Base-by-base conservation (phyloP, 2,888 invertebrate species). In the Napeogenes inachia region DNA sequence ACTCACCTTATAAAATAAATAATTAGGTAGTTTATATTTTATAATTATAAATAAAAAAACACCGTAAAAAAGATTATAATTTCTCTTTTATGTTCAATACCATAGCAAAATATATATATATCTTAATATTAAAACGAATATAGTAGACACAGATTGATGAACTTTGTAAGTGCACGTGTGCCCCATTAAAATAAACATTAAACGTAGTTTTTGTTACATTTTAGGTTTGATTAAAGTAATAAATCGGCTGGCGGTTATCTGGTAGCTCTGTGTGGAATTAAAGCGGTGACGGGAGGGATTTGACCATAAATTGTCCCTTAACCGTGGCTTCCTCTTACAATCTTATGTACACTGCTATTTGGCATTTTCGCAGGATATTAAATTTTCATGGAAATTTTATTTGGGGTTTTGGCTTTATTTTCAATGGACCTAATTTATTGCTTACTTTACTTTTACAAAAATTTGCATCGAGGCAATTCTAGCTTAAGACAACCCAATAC, bases 161-260 rank as follows among this genome's bases (percentile, higher is more conserved):
- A 2, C 12, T 0, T 10, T 42, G 8, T 12, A 10, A 42, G 10
- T 42, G 42, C 6, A 42, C 42, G 8, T 10, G 8, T 42, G 3
- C 10, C 10, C 42, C 64, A 67, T 68, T 69, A 74, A 79, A 77
- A 80, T 78, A 80, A 74, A 74, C 70, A 73, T 78, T 78, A 78
- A 74, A 75, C 73, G 76, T 78, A 81, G 79, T 86, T 86, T 86
- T 85, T 84, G 85, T 82, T 79, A 81, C 78, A 80, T 79, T 78
- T 77, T 76, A 76, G 77, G 80, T 85, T 87, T 87, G 85, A 87
- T 87, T 86, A 87, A 87, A 84, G 82, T 78, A 78, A 87, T 87
- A 87, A 87, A 87, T 87, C 79, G 81, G 74, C 73, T 68, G 68
- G 72, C 73, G 72, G 82, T 83, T 87, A 86, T 87, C 86, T 81